A percentile compares a stretch with the other conserved stretches of the same genome.
phyloP scores from a whole-genome alignment of 1,140 invertebrate genomes.

The Apocrypta bakeri region DNA sequence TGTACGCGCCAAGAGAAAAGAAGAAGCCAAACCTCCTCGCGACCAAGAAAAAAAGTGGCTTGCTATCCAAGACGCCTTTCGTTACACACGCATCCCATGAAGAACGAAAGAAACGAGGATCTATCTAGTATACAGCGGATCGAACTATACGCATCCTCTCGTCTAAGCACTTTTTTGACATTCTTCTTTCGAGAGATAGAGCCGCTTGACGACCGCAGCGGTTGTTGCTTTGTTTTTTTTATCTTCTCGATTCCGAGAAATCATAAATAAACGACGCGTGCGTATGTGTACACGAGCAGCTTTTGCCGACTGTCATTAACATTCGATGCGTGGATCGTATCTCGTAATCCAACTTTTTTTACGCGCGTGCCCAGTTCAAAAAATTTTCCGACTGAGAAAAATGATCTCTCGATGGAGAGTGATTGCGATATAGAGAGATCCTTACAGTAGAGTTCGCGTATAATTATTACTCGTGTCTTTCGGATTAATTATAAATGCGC shows the following conservation, averaged over 20 bases:
- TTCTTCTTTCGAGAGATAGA: background rate
- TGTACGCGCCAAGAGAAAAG: background rate
- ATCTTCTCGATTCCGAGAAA: slow-evolving; percentile 28
- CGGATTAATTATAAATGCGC: background rate
- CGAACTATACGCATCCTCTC: background rate
- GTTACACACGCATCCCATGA: background rate
- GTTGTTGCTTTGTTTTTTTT: background rate
- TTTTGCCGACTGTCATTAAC: slow-evolving; percentile 26
- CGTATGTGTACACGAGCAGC: background rate
- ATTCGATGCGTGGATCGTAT: slow-evolving; percentile 34
- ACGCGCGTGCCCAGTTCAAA: background rate
- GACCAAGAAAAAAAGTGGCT: background rate
- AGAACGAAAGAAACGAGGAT: background rate
- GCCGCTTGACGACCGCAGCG: slow-evolving; percentile 29
- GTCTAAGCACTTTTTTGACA: slow-evolving; percentile 26
- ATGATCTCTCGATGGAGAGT: background rate
- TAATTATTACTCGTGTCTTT: background rate
- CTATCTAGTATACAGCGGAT: background rate
- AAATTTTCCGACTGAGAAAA: background rate
- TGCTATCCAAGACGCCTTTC: background rate
- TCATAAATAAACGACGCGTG: slow-evolving; percentile 10
- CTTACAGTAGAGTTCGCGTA: too few species aligned
- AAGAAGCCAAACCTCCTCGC: too few species aligned
- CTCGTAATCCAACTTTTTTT: background rate
- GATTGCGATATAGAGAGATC: background rate